Evolutionary conservation across 2,888 invertebrate genomes (phyloP).

Genomic region (Dromius quadrimaculatus): DNA sequence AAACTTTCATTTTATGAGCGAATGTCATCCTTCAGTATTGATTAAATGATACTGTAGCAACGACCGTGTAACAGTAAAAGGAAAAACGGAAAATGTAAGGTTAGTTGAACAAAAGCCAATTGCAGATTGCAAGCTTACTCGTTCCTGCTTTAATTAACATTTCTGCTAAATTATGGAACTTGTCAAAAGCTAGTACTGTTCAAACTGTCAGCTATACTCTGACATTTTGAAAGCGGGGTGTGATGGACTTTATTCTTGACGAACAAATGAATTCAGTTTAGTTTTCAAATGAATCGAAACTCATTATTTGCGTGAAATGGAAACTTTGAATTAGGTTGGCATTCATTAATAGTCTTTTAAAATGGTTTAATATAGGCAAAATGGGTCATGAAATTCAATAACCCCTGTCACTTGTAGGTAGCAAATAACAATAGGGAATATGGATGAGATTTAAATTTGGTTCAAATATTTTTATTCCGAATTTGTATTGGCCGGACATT

Average conservation of each 20-base stretch:
- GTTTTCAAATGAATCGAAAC: constrained; percentile 1
- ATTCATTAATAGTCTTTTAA: too few species aligned
- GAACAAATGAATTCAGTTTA: too few species aligned
- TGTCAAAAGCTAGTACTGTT: constrained; percentile 38
- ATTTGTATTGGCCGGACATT: too few species aligned
- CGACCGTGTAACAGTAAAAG: neutral
- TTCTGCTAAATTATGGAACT: constrained; percentile 45
- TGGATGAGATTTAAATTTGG: too few species aligned
- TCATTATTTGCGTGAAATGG: neutral
- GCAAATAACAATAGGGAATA: too few species aligned
- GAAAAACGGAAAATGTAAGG: constrained; percentile 39
- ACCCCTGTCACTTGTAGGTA: too few species aligned
- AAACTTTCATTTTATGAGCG: neutral
- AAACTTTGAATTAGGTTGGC: too few species aligned
- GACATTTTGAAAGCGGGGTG: constrained; percentile 6
- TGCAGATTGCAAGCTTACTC: constrained; percentile 40
- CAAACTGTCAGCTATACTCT: constrained; percentile 10
- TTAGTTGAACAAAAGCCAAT: constrained; percentile 44
- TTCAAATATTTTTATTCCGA: too few species aligned
- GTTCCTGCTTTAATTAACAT: constrained; percentile 42
- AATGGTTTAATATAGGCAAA: too few species aligned
- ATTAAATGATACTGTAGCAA: constrained; percentile 15
- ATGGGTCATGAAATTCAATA: too few species aligned
- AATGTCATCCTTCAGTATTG: constrained; percentile 13
- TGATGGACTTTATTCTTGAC: too few species aligned